Evolutionary conservation across 2,888 invertebrate genomes (phyloP).

Genomic region (Ennomos fuscantarius): DNA sequence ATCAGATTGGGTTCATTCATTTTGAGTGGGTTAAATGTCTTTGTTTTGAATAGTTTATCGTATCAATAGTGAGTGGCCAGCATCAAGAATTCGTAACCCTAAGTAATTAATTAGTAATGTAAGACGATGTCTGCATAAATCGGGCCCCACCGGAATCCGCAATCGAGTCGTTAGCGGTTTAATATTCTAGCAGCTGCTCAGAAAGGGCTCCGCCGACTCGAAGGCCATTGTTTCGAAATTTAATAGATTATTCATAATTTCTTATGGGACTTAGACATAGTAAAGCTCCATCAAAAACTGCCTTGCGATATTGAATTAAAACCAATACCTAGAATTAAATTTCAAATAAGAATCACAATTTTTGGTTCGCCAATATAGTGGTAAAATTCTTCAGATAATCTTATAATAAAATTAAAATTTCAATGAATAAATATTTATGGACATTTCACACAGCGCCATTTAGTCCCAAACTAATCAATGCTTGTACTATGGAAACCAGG

Average conservation of each 20-base stretch:
- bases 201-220: slow-evolving; percentile 14
- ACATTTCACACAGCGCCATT: no score
- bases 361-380: no score
- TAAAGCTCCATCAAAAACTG: not conserved
- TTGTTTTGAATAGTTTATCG: not conserved
- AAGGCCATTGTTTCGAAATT: slow-evolving; percentile 19
- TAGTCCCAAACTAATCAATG: no score
- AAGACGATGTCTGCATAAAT: slow-evolving; percentile 31
- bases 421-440: no score
- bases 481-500: no score
- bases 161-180: slow-evolving; percentile 20
- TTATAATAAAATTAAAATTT: no score
- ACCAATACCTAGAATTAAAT: no score
- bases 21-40: no score
- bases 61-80: slow-evolving; percentile 12
- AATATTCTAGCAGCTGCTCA: slow-evolving; percentile 20
- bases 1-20: no score
- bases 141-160: slow-evolving; percentile 23
- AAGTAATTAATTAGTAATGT: slow-evolving; percentile 29
- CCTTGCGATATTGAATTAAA: no score
- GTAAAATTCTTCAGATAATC: no score
- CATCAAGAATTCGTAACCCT: slow-evolving; percentile 7
- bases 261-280: not conserved
- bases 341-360: no score
- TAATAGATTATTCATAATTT: slow-evolving; percentile 20